Base-by-base conservation (phyloP, 2,113 vertebrate species). In the Aplodontia rufa region DNA sequence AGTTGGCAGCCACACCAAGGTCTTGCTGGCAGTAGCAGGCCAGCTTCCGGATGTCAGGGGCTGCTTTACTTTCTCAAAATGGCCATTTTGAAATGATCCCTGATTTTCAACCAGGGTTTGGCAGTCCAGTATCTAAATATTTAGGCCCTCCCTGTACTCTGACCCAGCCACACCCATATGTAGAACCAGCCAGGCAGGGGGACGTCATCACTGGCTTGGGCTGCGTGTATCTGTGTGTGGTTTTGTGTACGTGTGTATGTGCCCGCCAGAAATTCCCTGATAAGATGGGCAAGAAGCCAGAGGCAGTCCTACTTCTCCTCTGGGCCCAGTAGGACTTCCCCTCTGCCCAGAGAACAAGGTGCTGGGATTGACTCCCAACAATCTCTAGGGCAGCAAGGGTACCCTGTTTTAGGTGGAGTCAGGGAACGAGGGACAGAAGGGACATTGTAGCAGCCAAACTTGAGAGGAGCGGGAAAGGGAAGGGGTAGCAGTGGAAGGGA, bases 71-170 rank as follows among this genome's bases (percentile, higher is more conserved):
- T 87, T 74, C 85, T 64, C 72, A 89, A 84, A 94, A 91, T 82
- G 75, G 82, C 71, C 84, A 45, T 97, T 95, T 97, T 93, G 90
- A 95, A 81, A 95, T 66, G 76, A 96, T 96, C 81, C 69, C 90
- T 96, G 80, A 76, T 96, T 92, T 96, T 74, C 78, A 92, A 89
- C 72, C 45, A 93, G 22, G 74, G 81, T 79, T 92, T 95, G 92
- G 96, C 96, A 94, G 72, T 92, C 60, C 55, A 28, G 72, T 94
- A 96, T 95, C 95, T 96, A 96, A 97, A 96, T 95, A 96, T 92
- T 96, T 95, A 95, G 96, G 92, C 95, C 96, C 87, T 98, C 96
- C 97, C 96, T 97, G 96, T 97, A 96, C 97, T 98, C 95, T 98
- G 96, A 98, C 96, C 97, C 49, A 95, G 97, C 97, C 97, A 97